Percentiles rank a stretch among this genome's conserved stretches.
Evolutionary conservation across 2,113 vertebrate genomes (phyloP).

Genomic region (Stomatorhinus ivindoensis): DNA sequence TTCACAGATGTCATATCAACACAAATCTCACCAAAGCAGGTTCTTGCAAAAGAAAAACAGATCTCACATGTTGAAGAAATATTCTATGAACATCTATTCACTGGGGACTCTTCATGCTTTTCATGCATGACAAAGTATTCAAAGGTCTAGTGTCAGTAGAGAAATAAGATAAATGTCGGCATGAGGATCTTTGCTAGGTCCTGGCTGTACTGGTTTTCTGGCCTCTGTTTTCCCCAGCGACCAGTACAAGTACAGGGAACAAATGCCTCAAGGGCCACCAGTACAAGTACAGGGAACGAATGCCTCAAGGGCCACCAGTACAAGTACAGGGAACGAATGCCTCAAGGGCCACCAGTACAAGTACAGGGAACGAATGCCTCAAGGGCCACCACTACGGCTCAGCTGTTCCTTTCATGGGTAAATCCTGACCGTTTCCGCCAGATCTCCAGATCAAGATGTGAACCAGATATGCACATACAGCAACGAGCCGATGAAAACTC

Average conservation of each 20-base stretch:
- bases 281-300: too few relatives aligned
- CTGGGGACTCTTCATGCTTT: not conserved
- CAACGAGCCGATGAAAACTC: conserved; percentile 27
- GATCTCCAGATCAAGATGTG: not conserved
- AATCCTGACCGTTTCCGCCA: not conserved
- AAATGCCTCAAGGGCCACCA: not conserved
- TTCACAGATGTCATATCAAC: not conserved
- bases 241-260: not conserved
- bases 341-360: not conserved
- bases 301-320: too few relatives aligned
- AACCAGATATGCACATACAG: not conserved
- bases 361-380: not conserved
- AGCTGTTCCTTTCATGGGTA: not conserved
- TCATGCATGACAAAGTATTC: not conserved
- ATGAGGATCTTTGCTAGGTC: not conserved
- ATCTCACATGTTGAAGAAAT: not conserved
- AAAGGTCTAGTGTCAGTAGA: not conserved
- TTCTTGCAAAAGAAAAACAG: not conserved
- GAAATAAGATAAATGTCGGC: not conserved
- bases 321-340: not conserved
- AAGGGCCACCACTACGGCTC: not conserved
- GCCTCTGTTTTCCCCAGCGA: not conserved
- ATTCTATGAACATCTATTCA: not conserved
- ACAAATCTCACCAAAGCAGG: not conserved
- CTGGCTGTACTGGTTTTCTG: not conserved